These are phyloP conservation scores for Atta colombica DNA, from an alignment of 1,140 invertebrate species.

Conservation along the genomic window DNA sequence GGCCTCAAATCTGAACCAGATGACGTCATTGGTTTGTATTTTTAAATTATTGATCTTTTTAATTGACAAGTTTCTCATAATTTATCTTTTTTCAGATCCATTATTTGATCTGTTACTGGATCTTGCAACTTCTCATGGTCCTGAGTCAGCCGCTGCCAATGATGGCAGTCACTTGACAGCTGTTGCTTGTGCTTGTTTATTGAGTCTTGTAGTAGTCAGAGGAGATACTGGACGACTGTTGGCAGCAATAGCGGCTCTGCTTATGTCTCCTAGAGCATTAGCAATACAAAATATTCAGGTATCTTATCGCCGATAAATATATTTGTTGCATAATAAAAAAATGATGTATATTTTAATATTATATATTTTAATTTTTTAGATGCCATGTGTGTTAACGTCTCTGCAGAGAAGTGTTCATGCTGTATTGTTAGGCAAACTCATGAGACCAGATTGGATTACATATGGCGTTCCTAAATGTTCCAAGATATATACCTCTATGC, in stretches of 20 bases:
- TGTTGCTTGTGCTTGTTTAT: slow-evolving; percentile 95
- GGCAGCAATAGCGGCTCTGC: slow-evolving; percentile 93
- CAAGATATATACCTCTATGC: slow-evolving; percentile 91
- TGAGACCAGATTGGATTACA: slow-evolving; percentile 94
- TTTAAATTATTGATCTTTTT: slow-evolving; percentile 11
- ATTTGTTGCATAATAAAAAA: background rate
- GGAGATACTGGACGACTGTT: slow-evolving; percentile 97
- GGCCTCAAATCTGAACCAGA: slow-evolving; percentile 91
- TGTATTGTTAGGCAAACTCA: slow-evolving; percentile 93
- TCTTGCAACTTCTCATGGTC: slow-evolving; percentile 90
- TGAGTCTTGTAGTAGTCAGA: slow-evolving; percentile 96
- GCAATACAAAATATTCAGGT: slow-evolving; percentile 94
- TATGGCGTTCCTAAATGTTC: slow-evolving; percentile 94
- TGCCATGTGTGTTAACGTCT: slow-evolving; percentile 94
- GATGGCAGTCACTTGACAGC: slow-evolving; percentile 92
- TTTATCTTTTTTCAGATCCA: slow-evolving; percentile 88
- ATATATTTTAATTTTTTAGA: slow-evolving; percentile 85
- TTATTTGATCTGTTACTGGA: slow-evolving; percentile 93
- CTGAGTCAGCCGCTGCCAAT: slow-evolving; percentile 87
- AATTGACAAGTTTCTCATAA: background rate
- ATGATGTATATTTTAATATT: background rate
- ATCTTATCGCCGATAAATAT: slow-evolving; percentile 66
- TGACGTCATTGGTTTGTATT: slow-evolving; percentile 90
- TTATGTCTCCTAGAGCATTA: slow-evolving; percentile 94
- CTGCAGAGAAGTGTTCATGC: slow-evolving; percentile 96